These are phyloP conservation scores for Montipora capricornis DNA, from an alignment of 64 coral and sea anemone species.

Conservation along the genomic window DNA sequence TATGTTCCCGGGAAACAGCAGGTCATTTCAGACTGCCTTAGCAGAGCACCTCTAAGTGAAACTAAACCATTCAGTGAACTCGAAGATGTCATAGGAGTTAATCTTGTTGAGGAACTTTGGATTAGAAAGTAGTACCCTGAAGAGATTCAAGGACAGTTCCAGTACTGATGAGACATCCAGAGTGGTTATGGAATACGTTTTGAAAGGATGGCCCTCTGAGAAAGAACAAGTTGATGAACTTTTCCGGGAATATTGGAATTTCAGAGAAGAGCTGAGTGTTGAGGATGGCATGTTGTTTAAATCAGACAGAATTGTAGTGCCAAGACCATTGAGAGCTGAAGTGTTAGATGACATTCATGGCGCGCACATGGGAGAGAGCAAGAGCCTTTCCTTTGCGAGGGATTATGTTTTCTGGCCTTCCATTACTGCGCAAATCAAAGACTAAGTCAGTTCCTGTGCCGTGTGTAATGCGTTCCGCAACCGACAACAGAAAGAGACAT, in stretches of 20 bases:
- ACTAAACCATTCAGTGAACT: background rate
- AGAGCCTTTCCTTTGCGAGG: background rate
- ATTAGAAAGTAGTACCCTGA: constrained; percentile 50
- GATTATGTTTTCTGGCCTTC: too few relatives aligned
- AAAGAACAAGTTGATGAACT: constrained; percentile 72
- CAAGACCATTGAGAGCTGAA: constrained; percentile 62
- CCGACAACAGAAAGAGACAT: too few relatives aligned
- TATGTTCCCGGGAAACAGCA: background rate
- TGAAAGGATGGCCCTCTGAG: constrained; percentile 47
- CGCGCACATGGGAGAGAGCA: constrained; percentile 34
- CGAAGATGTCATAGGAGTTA: constrained; percentile 1
- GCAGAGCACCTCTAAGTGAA: background rate
- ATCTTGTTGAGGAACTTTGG: constrained; percentile 56
- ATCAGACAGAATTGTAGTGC: constrained; percentile 66
- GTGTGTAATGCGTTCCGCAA: too few relatives aligned
- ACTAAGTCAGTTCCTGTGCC: too few relatives aligned
- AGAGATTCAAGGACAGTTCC: constrained; percentile 38
- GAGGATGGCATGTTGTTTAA: constrained; percentile 71
- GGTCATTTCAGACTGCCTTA: background rate
- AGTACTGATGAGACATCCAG: constrained; percentile 55
- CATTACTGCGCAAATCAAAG: too few relatives aligned
- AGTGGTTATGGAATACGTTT: constrained; percentile 66
- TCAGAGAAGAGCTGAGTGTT: constrained; percentile 56
- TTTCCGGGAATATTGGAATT: constrained; percentile 59
- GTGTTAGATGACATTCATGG: constrained; percentile 64